phyloP scores from a whole-genome alignment of 53 echinoderm and acorn worm genomes.

The Actinopyga echinites region DNA sequence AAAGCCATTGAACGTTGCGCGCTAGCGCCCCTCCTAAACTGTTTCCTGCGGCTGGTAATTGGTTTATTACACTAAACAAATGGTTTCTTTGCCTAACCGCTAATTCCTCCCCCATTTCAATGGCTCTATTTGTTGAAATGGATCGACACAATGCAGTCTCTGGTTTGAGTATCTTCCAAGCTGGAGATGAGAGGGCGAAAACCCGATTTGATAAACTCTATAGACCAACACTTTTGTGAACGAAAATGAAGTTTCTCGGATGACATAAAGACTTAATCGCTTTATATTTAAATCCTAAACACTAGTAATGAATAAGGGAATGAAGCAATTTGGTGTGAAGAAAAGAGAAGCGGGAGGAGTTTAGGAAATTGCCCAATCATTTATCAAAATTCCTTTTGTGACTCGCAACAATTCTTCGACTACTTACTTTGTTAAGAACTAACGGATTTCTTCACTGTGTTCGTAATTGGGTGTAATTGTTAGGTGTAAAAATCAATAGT shows the following conservation, averaged over 20 bases:
- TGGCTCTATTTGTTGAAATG: too few relatives aligned
- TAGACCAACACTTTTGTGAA: not conserved
- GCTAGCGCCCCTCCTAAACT: too few relatives aligned
- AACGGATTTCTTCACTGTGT: not conserved
- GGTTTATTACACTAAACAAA: too few relatives aligned
- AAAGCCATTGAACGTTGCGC: too few relatives aligned
- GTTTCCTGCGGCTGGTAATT: too few relatives aligned
- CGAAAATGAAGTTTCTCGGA: conserved; percentile 12
- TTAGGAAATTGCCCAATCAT: conserved; percentile 28
- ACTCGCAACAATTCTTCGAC: not conserved
- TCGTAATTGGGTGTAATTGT: conserved; percentile 32
- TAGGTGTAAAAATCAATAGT: conserved; percentile 24
- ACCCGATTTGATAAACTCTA: too few relatives aligned
- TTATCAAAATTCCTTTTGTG: conserved; percentile 31
- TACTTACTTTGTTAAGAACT: not conserved
- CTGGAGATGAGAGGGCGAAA: too few relatives aligned
- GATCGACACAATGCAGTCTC: too few relatives aligned
- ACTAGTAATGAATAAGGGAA: conserved; percentile 25
- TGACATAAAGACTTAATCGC: conserved; percentile 16
- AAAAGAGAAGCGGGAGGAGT: conserved; percentile 12
- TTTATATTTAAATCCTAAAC: conserved; percentile 20
- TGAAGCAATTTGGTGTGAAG: conserved; percentile 14
- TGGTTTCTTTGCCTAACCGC: too few relatives aligned
- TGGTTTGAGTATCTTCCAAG: too few relatives aligned
- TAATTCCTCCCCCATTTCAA: too few relatives aligned